A percentile compares a stretch with the other conserved stretches of the same genome.
phyloP scores from a whole-genome alignment of 1,140 invertebrate genomes.

The Lordiphosa clarofinis region DNA sequence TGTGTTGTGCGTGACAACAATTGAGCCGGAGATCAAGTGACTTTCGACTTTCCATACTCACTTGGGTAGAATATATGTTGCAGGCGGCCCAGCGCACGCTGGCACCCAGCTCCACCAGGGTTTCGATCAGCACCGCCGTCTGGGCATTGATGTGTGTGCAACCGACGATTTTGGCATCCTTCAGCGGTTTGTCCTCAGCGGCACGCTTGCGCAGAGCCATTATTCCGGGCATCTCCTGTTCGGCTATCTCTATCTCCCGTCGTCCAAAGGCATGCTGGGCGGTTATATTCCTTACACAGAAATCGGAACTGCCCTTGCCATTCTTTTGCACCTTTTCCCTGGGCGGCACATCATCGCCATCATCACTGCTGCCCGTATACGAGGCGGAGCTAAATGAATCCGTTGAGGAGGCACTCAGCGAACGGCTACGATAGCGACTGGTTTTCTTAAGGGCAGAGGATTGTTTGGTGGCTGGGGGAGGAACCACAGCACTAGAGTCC shows the following conservation, averaged over 20 bases:
- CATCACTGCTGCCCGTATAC: conserved; percentile 93
- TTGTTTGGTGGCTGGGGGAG: conserved; percentile 80
- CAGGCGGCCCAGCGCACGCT: conserved; percentile 97
- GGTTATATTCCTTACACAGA: conserved; percentile 94
- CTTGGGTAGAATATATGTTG: conserved; percentile 99
- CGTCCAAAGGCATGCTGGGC: conserved; percentile 95
- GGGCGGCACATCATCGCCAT: conserved; percentile 88
- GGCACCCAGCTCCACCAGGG: conserved; percentile 92
- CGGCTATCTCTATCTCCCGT: conserved; percentile 98
- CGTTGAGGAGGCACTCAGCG: conserved; percentile 94
- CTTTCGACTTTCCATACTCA: conserved; percentile 35
- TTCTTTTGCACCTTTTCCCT: conserved; percentile 91
- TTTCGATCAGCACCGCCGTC: conserved; percentile 97
- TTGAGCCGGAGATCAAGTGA: conserved; percentile 56
- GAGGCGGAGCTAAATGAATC: conserved; percentile 96
- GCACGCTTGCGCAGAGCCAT: conserved; percentile 95
- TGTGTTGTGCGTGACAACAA: conserved; percentile 57
- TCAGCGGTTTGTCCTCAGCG: conserved; percentile 94
- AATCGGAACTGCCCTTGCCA: conserved; percentile 89
- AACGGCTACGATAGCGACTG: conserved; percentile 91
- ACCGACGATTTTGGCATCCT: conserved; percentile 97
- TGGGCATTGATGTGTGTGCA: conserved; percentile 99
- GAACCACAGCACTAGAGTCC: conserved; percentile 66
- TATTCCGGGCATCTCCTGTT: conserved; percentile 98
- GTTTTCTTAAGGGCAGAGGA: conserved; percentile 91